Conservation (phyloP, 2,113 vertebrate species). For the Aythya baeri region DNA sequence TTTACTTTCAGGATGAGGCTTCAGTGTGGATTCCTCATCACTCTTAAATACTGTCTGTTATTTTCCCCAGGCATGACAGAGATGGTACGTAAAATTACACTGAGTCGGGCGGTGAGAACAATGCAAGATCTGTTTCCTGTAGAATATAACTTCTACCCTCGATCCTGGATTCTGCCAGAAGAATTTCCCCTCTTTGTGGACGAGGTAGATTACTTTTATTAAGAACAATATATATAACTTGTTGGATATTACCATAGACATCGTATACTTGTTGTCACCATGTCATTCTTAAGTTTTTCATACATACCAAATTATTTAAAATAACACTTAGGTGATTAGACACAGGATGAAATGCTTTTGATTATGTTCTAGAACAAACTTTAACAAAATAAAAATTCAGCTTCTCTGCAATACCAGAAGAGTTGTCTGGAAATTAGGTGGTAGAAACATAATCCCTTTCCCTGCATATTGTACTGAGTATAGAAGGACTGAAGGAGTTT, state of each 20-base stretch:
- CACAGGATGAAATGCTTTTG: background rate
- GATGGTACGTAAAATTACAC: constrained; percentile 91
- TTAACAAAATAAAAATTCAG: too few relatives aligned
- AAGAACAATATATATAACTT: background rate
- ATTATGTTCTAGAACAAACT: background rate
- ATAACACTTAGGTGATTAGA: background rate
- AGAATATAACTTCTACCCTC: constrained; percentile 97
- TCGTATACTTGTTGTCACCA: too few relatives aligned
- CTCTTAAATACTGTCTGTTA: background rate
- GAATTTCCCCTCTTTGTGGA: constrained; percentile 88
- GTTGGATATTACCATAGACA: background rate
- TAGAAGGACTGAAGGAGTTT: background rate
- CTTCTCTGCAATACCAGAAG: background rate
- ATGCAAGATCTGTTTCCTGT: constrained; percentile 94
- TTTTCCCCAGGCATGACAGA: constrained; percentile 89
- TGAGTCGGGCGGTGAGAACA: constrained; percentile 91
- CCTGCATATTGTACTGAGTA: background rate
- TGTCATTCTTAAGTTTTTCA: background rate
- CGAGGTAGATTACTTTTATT: constrained; percentile 79
- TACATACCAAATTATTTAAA: background rate
- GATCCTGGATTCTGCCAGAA: constrained; percentile 96
- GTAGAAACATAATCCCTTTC: background rate
- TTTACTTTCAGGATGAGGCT: background rate
- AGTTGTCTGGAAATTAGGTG: background rate
- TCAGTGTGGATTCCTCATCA: background rate